Conservation (phyloP, 2,797 vertebrate genomes). For the Chromis chromis region DNA sequence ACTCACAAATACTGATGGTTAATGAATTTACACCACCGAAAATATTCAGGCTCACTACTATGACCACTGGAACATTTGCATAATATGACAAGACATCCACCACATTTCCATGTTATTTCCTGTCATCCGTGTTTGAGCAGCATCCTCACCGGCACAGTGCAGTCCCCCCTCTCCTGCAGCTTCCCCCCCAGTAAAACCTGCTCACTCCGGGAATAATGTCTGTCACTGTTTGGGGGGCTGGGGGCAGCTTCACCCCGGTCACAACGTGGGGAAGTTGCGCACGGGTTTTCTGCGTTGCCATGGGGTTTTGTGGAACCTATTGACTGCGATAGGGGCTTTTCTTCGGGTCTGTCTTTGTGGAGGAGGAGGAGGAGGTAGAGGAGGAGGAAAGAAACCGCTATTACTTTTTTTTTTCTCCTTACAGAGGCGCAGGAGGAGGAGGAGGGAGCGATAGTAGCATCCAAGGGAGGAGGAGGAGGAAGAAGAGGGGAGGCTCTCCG, state of each 20-base stretch:
- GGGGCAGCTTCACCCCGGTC: slow-evolving; percentile 78
- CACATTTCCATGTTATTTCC: too few relatives aligned
- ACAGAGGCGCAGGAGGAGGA: slow-evolving; percentile 52
- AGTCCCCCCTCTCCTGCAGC: not conserved
- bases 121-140: slow-evolving; percentile 25
- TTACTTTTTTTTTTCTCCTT: slow-evolving; percentile 65
- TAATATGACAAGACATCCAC: too few relatives aligned
- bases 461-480: slow-evolving; percentile 46
- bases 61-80: too few relatives aligned
- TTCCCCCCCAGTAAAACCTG: slow-evolving; percentile 48
- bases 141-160: slow-evolving; percentile 33
- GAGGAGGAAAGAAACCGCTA: slow-evolving; percentile 72
- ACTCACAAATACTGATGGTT: too few relatives aligned
- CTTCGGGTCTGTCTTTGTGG: slow-evolving; percentile 80
- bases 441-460: slow-evolving; percentile 56
- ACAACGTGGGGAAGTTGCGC: slow-evolving; percentile 83
- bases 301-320: slow-evolving; percentile 82
- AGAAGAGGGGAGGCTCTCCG: slow-evolving; percentile 57
- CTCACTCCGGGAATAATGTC: slow-evolving; percentile 76
- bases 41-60: too few relatives aligned
- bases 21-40: too few relatives aligned
- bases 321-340: slow-evolving; percentile 80
- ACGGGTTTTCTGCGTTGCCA: slow-evolving; percentile 82
- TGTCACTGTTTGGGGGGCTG: slow-evolving; percentile 65
- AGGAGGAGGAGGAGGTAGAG: slow-evolving; percentile 70